Percentiles rank a stretch among this genome's conserved stretches.
Evolutionary conservation across 2,797 vertebrate species (phyloP).

Genomic region (Gadopsis bispinosus): DNA sequence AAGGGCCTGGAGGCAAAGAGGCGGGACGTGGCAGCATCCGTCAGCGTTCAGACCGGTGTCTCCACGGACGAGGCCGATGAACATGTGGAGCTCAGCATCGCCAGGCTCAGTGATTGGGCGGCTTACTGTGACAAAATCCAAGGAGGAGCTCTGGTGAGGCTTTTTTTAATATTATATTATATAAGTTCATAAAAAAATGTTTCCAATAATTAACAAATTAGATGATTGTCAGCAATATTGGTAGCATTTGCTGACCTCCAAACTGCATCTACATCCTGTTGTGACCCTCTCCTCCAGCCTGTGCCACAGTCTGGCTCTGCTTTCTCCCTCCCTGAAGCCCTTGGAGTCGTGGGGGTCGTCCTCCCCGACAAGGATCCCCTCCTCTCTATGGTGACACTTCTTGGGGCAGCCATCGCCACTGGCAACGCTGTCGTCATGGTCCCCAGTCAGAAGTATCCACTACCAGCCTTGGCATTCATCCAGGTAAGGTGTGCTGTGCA

Average conservation of each 20-base stretch:
- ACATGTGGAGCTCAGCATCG: constrained; percentile 87
- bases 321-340: constrained; percentile 86
- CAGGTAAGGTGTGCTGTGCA: constrained; percentile 78
- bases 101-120: constrained; percentile 87
- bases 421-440: constrained; percentile 90
- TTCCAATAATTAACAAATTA: not conserved
- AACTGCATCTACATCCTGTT: not conserved
- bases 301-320: constrained; percentile 86
- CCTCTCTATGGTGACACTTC: constrained; percentile 87
- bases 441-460: constrained; percentile 86
- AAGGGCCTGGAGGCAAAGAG: constrained; percentile 83
- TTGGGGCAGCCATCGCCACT: constrained; percentile 86
- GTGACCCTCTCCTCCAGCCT: constrained; percentile 56
- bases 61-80: constrained; percentile 69
- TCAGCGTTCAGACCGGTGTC: constrained; percentile 78
- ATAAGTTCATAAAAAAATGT: not conserved
- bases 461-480: constrained; percentile 87
- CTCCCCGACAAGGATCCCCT: constrained; percentile 88
- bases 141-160: constrained; percentile 84
- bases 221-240: not conserved
- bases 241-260: not conserved
- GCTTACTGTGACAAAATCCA: constrained; percentile 85
- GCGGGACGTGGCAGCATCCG: constrained; percentile 71
- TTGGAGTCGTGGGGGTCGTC: constrained; percentile 89
- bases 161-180: not conserved